Evolutionary conservation across 2,888 invertebrate genomes (phyloP).

Genomic region (Onthophagus sagittarius): DNA sequence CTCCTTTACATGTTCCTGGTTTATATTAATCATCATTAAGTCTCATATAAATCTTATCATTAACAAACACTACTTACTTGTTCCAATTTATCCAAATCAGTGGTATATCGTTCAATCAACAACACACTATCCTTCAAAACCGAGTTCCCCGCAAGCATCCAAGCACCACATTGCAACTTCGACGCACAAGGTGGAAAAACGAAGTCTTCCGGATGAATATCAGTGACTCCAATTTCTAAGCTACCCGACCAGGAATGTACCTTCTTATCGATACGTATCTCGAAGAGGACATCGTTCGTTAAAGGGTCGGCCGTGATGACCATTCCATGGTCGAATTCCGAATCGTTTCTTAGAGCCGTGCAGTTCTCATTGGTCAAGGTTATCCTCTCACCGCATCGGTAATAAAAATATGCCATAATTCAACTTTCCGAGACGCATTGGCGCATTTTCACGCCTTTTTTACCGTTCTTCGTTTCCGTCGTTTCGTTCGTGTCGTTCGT

Average conservation of each 20-base stretch:
- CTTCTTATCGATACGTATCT: constrained; percentile 85
- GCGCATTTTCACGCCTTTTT: background rate
- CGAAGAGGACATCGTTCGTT: constrained; percentile 76
- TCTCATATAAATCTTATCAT: no score
- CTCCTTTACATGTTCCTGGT: no score
- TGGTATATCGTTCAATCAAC: constrained; percentile 78
- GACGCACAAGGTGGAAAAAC: constrained; percentile 74
- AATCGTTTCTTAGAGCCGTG: constrained; percentile 75
- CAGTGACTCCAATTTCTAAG: constrained; percentile 72
- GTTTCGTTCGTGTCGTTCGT: no score
- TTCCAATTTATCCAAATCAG: constrained; percentile 75
- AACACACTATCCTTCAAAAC: constrained; percentile 82
- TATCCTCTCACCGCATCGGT: constrained; percentile 80
- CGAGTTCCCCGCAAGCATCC: constrained; percentile 88
- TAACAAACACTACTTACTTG: constrained; percentile 45
- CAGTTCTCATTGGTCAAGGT: constrained; percentile 78
- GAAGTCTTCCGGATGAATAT: constrained; percentile 63
- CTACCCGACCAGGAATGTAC: constrained; percentile 78
- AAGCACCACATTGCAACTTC: constrained; percentile 75
- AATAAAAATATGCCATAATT: constrained; percentile 65
- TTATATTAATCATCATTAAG: no score
- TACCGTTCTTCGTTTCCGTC: background rate
- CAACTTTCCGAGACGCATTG: background rate
- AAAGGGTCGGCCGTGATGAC: constrained; percentile 79
- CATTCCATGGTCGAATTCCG: constrained; percentile 85